A percentile compares a stretch with the other conserved stretches of the same genome.
These are phyloP conservation scores for Microcebus lehilahytsara DNA, from an alignment of 2,113 vertebrate genomes.

Conservation along the genomic window DNA sequence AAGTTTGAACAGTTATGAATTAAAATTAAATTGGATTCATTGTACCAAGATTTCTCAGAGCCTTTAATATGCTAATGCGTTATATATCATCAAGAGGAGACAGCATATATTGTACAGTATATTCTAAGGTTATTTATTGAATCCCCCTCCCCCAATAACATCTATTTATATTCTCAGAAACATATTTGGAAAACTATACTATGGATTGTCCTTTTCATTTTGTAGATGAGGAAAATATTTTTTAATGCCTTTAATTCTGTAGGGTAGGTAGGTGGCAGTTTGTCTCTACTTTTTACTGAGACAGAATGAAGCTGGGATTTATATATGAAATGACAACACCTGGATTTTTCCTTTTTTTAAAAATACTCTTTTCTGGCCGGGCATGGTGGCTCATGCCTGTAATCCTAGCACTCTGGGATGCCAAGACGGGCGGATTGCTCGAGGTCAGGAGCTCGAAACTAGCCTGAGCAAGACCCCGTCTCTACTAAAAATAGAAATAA, in stretches of 20 bases:
- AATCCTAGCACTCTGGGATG: too few species aligned
- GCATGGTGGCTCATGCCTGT: too few species aligned
- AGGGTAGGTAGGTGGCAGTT: background rate
- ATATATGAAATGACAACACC: background rate
- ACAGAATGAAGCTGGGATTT: constrained; percentile 28
- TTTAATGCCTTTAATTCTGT: constrained; percentile 38
- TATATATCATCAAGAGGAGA: background rate
- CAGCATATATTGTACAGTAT: background rate
- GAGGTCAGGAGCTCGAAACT: too few species aligned
- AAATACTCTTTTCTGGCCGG: background rate
- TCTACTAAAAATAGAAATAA: too few species aligned
- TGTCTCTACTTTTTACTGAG: constrained; percentile 1
- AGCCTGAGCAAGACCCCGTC: too few species aligned
- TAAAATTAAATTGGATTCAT: constrained; percentile 32
- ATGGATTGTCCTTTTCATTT: background rate
- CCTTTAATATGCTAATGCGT: background rate
- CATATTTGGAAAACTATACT: background rate
- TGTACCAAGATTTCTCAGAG: constrained; percentile 33
- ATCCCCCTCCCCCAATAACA: background rate
- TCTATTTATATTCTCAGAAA: constrained; percentile 19
- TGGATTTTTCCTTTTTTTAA: background rate
- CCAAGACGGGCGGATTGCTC: too few species aligned
- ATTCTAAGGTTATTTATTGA: background rate
- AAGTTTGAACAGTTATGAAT: background rate
- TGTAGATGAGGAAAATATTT: constrained; percentile 17